These are phyloP conservation scores for Dendrolimus pini DNA, from an alignment of 2,888 invertebrate genomes.

Conservation along the genomic window DNA sequence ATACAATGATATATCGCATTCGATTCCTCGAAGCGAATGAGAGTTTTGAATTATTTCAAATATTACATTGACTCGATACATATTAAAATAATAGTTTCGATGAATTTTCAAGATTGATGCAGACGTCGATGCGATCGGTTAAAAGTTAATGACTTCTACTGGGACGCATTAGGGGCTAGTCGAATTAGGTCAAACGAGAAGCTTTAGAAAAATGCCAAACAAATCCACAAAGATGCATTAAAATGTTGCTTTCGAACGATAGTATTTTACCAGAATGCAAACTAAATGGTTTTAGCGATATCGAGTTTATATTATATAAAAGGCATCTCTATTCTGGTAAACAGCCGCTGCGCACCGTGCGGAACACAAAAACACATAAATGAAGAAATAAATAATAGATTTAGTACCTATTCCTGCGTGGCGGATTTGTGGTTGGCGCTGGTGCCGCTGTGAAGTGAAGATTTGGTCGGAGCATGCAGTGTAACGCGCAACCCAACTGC, in stretches of 20 bases:
- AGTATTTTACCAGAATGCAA: slow-evolving; percentile 53
- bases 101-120: slow-evolving; percentile 5
- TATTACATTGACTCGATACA: background rate
- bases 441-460: slow-evolving; percentile 75
- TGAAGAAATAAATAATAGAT: slow-evolving; percentile 67
- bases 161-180: slow-evolving; percentile 40
- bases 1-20: slow-evolving; percentile 44
- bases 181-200: slow-evolving; percentile 57
- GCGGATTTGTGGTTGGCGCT: slow-evolving; percentile 74
- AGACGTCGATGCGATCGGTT: slow-evolving; percentile 44
- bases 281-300: slow-evolving; percentile 58
- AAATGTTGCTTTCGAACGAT: slow-evolving; percentile 67
- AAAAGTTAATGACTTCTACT: slow-evolving; percentile 58
- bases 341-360: slow-evolving; percentile 67
- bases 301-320: slow-evolving; percentile 40
- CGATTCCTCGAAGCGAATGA: slow-evolving; percentile 1
- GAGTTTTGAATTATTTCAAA: background rate
- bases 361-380: slow-evolving; percentile 73
- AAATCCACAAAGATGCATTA: slow-evolving; percentile 67
- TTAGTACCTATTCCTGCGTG: slow-evolving; percentile 76
- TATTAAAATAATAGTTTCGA: background rate
- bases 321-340: slow-evolving; percentile 61
- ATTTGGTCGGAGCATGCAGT: slow-evolving; percentile 89
- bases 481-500: slow-evolving; percentile 94
- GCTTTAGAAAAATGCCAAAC: slow-evolving; percentile 57